These are phyloP conservation scores for Ploceus nigricollis DNA, from an alignment of 2,113 vertebrate genomes.

Conservation along the genomic window DNA sequence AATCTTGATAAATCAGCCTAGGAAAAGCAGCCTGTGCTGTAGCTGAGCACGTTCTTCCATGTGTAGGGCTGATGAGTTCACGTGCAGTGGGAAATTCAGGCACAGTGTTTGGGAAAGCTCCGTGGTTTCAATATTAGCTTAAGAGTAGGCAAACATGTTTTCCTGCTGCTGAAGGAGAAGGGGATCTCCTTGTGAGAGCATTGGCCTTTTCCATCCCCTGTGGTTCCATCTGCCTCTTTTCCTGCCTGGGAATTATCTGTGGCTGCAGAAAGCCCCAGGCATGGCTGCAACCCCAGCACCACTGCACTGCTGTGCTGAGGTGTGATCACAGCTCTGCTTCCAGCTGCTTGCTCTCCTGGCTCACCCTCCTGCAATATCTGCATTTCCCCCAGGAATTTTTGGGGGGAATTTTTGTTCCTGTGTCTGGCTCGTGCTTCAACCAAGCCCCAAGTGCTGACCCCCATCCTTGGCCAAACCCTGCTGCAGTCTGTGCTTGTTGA, in stretches of 20 bases:
- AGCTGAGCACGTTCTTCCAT: not conserved
- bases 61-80: not conserved
- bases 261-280: not conserved
- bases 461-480: not conserved
- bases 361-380: not conserved
- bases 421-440: accelerated
- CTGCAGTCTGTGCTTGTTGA: not conserved
- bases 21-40: not conserved
- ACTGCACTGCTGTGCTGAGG: accelerated
- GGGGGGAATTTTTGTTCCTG: not conserved
- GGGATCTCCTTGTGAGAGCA: not conserved
- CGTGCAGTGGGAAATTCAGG: not conserved
- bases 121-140: not conserved
- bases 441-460: not conserved
- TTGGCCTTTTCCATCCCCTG: not conserved
- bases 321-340: not conserved
- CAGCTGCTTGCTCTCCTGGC: not conserved
- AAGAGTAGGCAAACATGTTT: not conserved
- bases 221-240: not conserved
- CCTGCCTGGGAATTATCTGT: not conserved
- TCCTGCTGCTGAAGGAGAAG: not conserved
- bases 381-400: not conserved
- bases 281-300: not conserved
- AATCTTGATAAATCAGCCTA: not conserved
- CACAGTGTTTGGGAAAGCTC: not conserved